Evolutionary conservation across 2,797 vertebrate species (phyloP).

Genomic region (Neosalanx taihuensis): DNA sequence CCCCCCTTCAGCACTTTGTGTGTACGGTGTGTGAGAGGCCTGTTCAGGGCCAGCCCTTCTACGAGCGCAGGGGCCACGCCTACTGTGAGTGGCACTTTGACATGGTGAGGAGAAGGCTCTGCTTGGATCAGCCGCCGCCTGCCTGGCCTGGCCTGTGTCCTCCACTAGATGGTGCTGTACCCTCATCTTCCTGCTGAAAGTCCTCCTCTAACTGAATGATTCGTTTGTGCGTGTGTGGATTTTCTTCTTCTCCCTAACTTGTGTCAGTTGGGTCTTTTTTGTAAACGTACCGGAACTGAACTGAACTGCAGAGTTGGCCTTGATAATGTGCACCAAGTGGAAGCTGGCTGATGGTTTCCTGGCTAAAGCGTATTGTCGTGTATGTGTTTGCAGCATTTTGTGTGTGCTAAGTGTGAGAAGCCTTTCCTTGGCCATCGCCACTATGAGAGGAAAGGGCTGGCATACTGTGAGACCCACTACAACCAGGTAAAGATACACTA

Average conservation of each 20-base stretch:
- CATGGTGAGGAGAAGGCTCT: constrained; percentile 15
- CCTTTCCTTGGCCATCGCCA: constrained; percentile 98
- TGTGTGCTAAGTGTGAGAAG: constrained; percentile 87
- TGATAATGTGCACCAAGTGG: too few relatives aligned
- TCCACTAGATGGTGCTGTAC: background rate
- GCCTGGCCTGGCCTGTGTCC: background rate
- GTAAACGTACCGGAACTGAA: background rate
- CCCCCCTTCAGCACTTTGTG: constrained; percentile 26
- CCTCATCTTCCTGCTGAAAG: background rate
- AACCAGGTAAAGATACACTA: constrained; percentile 84
- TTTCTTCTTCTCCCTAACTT: background rate
- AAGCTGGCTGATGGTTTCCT: background rate
- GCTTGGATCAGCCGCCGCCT: background rate
- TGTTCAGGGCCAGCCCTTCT: constrained; percentile 20
- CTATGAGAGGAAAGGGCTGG: constrained; percentile 96
- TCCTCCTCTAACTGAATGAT: background rate
- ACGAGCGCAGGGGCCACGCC: constrained; percentile 28
- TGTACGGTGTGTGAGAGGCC: constrained; percentile 26
- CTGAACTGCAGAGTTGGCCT: too few relatives aligned
- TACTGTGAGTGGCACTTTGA: constrained; percentile 29
- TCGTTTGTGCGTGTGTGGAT: background rate
- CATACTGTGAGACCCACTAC: constrained; percentile 98
- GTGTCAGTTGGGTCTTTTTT: background rate
- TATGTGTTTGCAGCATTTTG: constrained; percentile 73
- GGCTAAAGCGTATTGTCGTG: constrained; percentile 26